Base-by-base conservation (phyloP, 2,113 vertebrate species). In the Eclectus roratus region DNA sequence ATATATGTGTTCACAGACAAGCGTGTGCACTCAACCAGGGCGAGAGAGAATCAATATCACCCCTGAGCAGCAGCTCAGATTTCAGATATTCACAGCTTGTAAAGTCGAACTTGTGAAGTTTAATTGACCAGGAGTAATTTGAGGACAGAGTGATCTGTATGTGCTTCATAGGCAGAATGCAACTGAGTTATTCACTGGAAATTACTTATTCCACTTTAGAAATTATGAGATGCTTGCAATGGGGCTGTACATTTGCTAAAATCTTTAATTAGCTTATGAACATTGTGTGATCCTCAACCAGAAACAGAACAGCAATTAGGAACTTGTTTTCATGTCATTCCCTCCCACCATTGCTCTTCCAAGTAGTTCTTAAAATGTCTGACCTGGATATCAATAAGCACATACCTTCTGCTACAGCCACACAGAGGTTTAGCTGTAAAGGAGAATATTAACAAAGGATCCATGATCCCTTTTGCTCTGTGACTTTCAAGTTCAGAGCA, bases 121-220 rank as follows among this genome's bases (percentile, higher is more conserved):
- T 95, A 97, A 96, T 95, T 96, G 93, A 88, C 80, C 87, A 81
- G 76, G 63, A 96, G 88, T 88, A 91, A 96, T 94, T 85, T 94
- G 94, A 93, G 65, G 89, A 92, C 58, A 77, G 63, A 70, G 71
- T 72, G 89, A 94, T 91, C 74, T 77, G 53, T 85, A 44, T 76
- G 85, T 81, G 83, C 58, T 93, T 85, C 89, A 53, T 27, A 80
- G 80, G 37, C 78, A 93, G 85, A 91, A 89, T 44, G 52, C 56
- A 80, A 52, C 37, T 0, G 7, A 80, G 44, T 91, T 93, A 91
- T 81, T 91, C 43, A 77, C 53, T 73, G 76, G 85, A 83, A 94
- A 94, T 93, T 88, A 92, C 91, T 95, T 91, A 89, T 85, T 94
- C 73, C 64, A 29, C 76, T 93, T 96, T 78, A 90, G 95, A 94